Percentiles rank a stretch among this genome's conserved stretches.
Evolutionary conservation across 2,797 vertebrate genomes (phyloP).

Genomic region (Syncerus caffer): DNA sequence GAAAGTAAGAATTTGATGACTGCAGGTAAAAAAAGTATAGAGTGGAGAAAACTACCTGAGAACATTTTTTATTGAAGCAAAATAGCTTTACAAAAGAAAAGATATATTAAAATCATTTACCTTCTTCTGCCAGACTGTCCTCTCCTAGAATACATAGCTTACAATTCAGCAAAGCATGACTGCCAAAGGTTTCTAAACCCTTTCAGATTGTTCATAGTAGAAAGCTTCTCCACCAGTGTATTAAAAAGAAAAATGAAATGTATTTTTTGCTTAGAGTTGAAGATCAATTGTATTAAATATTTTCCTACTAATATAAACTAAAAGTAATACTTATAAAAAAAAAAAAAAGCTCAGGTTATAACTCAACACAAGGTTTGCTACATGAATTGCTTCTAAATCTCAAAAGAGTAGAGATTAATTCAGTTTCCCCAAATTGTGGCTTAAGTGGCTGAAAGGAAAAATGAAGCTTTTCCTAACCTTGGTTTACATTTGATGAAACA

Average conservation of each 20-base stretch:
- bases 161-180: conserved; percentile 70
- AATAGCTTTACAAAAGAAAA: not conserved
- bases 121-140: conserved; percentile 55
- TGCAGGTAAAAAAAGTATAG: not conserved
- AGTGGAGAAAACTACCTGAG: not conserved
- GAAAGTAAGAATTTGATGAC: conserved; percentile 46
- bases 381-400: conserved; percentile 41
- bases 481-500: conserved; percentile 22
- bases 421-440: not conserved
- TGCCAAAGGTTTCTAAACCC: conserved; percentile 75
- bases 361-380: conserved; percentile 21
- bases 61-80: conserved; percentile 20
- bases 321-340: not conserved
- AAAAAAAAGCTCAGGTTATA: conserved; percentile 9
- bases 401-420: conserved; percentile 34
- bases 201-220: conserved; percentile 61
- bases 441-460: conserved; percentile 36
- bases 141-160: conserved; percentile 70
- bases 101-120: conserved; percentile 51
- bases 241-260: conserved; percentile 54
- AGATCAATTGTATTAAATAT: conserved; percentile 12
- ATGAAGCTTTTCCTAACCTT: conserved; percentile 33
- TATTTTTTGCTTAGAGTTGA: conserved; percentile 55
- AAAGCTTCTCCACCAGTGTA: conserved; percentile 53
- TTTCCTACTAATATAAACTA: not conserved